Base-by-base conservation (phyloP, 1,140 invertebrate genomes). In the Thereuonema tuberculata region DNA sequence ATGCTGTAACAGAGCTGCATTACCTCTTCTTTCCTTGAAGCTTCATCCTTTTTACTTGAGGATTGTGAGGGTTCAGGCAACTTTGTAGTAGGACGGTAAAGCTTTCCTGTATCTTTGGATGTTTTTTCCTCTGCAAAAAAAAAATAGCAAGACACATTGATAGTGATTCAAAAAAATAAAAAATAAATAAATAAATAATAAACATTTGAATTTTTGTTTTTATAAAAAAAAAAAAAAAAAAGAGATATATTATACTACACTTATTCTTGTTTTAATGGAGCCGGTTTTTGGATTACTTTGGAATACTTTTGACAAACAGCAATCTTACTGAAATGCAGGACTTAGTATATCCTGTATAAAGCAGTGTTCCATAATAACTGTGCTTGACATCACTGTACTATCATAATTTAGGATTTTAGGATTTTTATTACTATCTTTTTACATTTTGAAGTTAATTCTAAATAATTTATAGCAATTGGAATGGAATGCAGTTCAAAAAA, bases 51-150 rank as follows among this genome's bases (percentile, higher is more conserved):
- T 2, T 23, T n/a, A 43, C 62, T 46, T 29, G 46, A 9, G 56
- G 55, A 20, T 43, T 23, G 59, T 26, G 80, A 74, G 29, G 78
- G 65, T 31, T 80, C 75, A 26, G 76, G 72, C 43, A 93, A 73
- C 65, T 90, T 84, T 1, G 89, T 88, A 28, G 86, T 84, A 0
- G 93, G 93, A 73, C 95, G 95, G 70, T 98, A 98, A 1, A 97
- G 71, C 73, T 94, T 93, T 1, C 89, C 90, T 66, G 88, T 87
- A 61, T 93, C 89, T 65, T 83, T 83, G 1, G 85, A 63, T 17
- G 64, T 87, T 68, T 93, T 89, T 77, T 93, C 89, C 75, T 88
- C 83, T 85, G 67, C 28, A 70, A 67, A 60, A 60, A 23, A 60
- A 64, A 68, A 24, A 26, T 60, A 37, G 23, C 43, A 26, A 23